phyloP scores from a whole-genome alignment of 2,797 vertebrate species.

The Cryptoblepharus egeriae region DNA sequence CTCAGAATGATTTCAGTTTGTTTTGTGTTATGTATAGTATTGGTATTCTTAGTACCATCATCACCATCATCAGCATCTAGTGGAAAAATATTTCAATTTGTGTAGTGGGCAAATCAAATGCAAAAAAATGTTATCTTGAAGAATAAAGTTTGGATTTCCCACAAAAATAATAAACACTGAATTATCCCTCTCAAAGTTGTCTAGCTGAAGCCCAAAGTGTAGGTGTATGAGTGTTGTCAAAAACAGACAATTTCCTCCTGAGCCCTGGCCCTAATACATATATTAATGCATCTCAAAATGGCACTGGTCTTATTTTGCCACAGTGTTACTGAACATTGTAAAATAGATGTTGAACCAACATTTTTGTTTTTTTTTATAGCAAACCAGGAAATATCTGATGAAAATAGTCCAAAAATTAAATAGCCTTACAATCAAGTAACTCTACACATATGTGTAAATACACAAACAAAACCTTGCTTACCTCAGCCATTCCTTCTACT shows the following conservation, averaged over 20 bases:
- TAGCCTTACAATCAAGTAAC: background rate
- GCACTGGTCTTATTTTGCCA: background rate
- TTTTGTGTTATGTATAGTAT: background rate
- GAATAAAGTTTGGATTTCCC: background rate
- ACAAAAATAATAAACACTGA: background rate
- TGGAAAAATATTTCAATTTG: too few relatives aligned
- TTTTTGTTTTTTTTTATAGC: background rate
- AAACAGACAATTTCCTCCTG: background rate
- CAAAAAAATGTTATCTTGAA: background rate
- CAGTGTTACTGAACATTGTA: background rate
- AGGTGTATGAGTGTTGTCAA: background rate
- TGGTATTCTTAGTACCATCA: too few relatives aligned
- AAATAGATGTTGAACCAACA: background rate
- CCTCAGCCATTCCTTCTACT: conserved; percentile 90
- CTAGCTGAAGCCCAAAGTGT: background rate
- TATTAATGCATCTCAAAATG: background rate
- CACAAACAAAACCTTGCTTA: conserved; percentile 60
- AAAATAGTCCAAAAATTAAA: background rate
- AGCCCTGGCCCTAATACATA: background rate
- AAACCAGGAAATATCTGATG: background rate
- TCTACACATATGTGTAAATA: background rate
- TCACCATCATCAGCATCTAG: too few relatives aligned
- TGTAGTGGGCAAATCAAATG: background rate
- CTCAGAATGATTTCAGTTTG: background rate
- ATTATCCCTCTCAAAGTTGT: background rate